Evolutionary conservation across 2,113 vertebrate species (phyloP), one percentile per base, ranked within the genome.

Genomic region (Nicator chloris): DNA sequence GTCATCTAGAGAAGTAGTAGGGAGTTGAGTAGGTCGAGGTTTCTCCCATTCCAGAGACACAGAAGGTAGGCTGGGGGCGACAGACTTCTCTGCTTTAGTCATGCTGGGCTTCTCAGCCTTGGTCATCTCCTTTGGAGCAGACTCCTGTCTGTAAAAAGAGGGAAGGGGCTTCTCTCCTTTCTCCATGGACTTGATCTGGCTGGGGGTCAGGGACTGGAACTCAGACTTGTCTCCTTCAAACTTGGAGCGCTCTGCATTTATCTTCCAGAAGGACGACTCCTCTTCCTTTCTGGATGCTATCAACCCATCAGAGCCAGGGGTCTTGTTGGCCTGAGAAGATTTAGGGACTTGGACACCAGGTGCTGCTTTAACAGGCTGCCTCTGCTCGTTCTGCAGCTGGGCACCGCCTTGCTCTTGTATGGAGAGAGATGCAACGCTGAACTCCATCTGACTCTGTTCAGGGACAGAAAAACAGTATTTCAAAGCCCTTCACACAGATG

Each of bases 141-240:
- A 97, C 31, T 99, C 99, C 84, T 98, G 99, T 92, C 99, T 97
- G 73, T 98, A 98, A 93, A 99, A 99, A 19, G 98, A 97, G 5
- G 99, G 98, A 86, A 99, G 96, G 22, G 98, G 95, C 94, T 99
- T 99, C 96, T 99, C 99, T 70, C 99, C 99, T 93, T 99, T 99
- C 96, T 99, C 99, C 86, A 99, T 97, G 51, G 99, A 99, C 93
- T 99, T 99, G 96, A 99, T 99, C 97, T 99, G 99, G 94, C 99
- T 99, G 26, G 99, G 99, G 4, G 99, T 99, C 72, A 99, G 96
- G 2, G 99, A 99, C 92, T 98, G 98, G 97, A 99, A 99, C 61
- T 99, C 98, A 0, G 98, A 98, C 81, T 99, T 98, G 24, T 98
- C 98, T 13, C 99, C 99, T 91, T 99, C 99, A 66, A 98, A 98